These are phyloP conservation scores for Epirrita christyi DNA, from an alignment of 2,888 invertebrate genomes.

Conservation along the genomic window DNA sequence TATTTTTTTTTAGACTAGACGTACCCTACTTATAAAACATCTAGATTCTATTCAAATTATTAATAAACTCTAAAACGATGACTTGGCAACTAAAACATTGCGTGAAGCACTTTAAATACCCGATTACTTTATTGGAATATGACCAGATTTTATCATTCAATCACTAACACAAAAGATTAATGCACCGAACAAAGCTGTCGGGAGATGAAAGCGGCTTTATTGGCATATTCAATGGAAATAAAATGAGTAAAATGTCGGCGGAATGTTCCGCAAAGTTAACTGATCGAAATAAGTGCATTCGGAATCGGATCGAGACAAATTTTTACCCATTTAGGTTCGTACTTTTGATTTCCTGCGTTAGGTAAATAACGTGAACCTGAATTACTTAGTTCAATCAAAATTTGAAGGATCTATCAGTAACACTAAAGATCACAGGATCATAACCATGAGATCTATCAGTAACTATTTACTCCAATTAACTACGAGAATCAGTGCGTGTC, in stretches of 20 bases:
- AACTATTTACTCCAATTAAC: too few species aligned
- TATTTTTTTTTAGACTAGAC: too few species aligned
- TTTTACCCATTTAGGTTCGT: conserved; percentile 3
- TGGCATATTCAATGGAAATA: conserved; percentile 51
- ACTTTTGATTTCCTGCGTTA: background rate
- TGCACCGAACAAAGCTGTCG: conserved; percentile 52
- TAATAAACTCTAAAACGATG: background rate
- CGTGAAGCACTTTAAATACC: conserved; percentile 12
- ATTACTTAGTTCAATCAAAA: too few species aligned
- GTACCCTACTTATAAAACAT: too few species aligned
- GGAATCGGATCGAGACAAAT: conserved; percentile 42
- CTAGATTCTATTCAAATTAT: background rate
- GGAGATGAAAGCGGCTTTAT: conserved; percentile 64
- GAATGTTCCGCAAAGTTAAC: conserved; percentile 62
- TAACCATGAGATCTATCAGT: too few species aligned
- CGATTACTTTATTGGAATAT: conserved; percentile 17
- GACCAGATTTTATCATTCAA: conserved; percentile 33
- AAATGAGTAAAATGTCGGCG: conserved; percentile 43
- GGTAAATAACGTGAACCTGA: too few species aligned
- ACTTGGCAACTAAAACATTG: conserved; percentile 1
- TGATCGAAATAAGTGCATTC: conserved; percentile 66
- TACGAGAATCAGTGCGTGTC: too few species aligned
- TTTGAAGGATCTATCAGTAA: too few species aligned
- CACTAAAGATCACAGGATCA: too few species aligned
- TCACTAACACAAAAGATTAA: conserved; percentile 34